Percentiles rank a stretch among this genome's conserved stretches.
Conservation (phyloP, 2,888 invertebrate genomes). For the Entomobrya multifasciata region DNA sequence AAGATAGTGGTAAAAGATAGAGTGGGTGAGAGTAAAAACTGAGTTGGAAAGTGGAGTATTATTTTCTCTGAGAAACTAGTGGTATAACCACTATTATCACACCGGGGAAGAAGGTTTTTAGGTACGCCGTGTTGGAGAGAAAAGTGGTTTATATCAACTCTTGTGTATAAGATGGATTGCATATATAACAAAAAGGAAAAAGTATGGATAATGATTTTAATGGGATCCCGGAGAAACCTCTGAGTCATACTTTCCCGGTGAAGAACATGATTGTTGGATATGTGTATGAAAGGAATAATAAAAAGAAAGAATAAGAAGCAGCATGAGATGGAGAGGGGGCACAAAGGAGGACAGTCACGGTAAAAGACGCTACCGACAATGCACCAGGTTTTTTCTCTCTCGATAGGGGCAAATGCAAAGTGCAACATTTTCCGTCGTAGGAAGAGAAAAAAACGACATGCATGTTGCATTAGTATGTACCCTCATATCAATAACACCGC, state of each 20-base stretch:
- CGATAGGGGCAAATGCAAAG: not conserved
- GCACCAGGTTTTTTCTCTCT: not conserved
- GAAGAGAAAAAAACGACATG: not conserved
- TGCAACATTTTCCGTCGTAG: constrained; percentile 18
- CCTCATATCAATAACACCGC: constrained; percentile 30
- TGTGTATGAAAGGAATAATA: not conserved
- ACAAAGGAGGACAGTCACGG: not conserved
- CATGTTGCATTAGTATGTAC: constrained; percentile 22
- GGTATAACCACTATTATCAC: constrained; percentile 33
- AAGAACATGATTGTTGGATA: no score
- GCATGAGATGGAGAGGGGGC: not conserved
- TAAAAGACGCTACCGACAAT: no score
- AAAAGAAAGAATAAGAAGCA: not conserved
- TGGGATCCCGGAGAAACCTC: constrained; percentile 52
- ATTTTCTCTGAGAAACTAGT: not conserved
- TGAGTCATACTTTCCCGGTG: constrained; percentile 54
- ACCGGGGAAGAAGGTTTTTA: constrained; percentile 1
- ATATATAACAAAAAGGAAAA: not conserved
- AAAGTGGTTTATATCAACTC: not conserved
- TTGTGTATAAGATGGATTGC: not conserved
- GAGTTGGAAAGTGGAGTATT: not conserved
- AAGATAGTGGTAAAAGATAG: constrained; percentile 36
- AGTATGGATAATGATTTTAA: constrained; percentile 52
- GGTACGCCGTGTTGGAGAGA: not conserved
- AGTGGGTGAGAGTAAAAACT: no score